Conservation (phyloP, 1,140 invertebrate genomes). For the Drosophila insularis region DNA sequence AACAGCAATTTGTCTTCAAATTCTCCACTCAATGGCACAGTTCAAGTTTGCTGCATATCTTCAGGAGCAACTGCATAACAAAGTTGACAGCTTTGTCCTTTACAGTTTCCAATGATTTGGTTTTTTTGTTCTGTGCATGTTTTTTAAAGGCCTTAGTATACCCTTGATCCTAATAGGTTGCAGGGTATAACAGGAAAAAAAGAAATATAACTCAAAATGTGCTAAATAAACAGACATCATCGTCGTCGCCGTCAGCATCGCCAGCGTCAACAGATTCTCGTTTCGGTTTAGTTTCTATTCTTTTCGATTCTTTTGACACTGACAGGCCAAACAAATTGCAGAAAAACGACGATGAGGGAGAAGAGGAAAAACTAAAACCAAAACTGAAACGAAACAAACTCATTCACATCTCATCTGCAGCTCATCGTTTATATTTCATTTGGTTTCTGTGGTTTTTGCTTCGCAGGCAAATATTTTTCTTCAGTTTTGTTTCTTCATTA, state of each 20-base stretch:
- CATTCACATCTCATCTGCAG: slow-evolving; percentile 2
- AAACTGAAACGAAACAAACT: neutral
- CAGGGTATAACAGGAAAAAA: neutral
- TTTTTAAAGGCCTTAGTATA: no score
- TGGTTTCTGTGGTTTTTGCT: slow-evolving; percentile 31
- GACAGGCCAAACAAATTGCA: slow-evolving; percentile 60
- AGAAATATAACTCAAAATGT: slow-evolving; percentile 17
- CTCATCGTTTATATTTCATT: neutral
- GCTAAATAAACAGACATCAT: slow-evolving; percentile 51
- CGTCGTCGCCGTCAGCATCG: slow-evolving; percentile 13
- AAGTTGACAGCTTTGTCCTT: no score
- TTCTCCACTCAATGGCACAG: no score
- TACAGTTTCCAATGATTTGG: no score
- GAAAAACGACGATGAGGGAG: slow-evolving; percentile 7
- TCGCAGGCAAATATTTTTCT: slow-evolving; percentile 23
- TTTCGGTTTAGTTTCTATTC: slow-evolving; percentile 8
- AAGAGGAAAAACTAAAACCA: neutral
- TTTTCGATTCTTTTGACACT: slow-evolving; percentile 34
- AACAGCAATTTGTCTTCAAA: neutral
- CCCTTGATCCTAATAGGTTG: neutral
- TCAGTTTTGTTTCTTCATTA: slow-evolving; percentile 26
- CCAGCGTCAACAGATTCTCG: slow-evolving; percentile 8
- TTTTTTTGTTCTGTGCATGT: no score
- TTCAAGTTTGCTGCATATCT: no score
- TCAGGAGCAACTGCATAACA: neutral